Conservation (phyloP, 2,888 invertebrate genomes). For the Abrostola tripartita region DNA sequence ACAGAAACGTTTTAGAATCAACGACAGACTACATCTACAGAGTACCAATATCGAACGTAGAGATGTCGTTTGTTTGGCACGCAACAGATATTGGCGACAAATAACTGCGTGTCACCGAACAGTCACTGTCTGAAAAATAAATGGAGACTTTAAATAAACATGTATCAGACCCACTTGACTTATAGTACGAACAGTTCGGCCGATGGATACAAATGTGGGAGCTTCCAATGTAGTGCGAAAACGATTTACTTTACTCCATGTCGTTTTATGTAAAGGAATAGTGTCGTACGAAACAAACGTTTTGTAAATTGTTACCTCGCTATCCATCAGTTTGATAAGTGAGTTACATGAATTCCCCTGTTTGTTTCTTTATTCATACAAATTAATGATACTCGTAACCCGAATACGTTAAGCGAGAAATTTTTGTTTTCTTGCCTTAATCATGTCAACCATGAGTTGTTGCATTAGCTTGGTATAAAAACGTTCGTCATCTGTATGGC, state of each 20-base stretch:
- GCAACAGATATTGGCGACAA: conserved; percentile 18
- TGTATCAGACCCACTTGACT: conserved; percentile 29
- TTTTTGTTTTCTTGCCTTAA: too few relatives aligned
- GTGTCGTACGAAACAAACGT: conserved; percentile 1
- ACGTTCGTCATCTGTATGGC: too few relatives aligned
- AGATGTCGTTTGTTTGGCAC: neutral
- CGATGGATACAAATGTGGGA: conserved; percentile 32
- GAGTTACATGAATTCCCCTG: neutral
- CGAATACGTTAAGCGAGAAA: too few relatives aligned
- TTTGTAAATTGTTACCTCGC: neutral
- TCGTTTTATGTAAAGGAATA: conserved; percentile 29
- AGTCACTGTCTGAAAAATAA: conserved; percentile 11
- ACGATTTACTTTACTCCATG: conserved; percentile 18
- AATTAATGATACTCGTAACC: too few relatives aligned
- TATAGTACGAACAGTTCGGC: conserved; percentile 16
- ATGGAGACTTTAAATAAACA: conserved; percentile 16
- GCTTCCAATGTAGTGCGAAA: conserved; percentile 7
- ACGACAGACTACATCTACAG: too few relatives aligned
- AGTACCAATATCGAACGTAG: too few relatives aligned
- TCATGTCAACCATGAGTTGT: too few relatives aligned
- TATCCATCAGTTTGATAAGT: conserved; percentile 2
- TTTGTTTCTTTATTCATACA: too few relatives aligned
- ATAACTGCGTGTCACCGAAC: conserved; percentile 7
- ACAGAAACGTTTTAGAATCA: too few relatives aligned
- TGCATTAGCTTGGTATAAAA: too few relatives aligned